Base-by-base conservation (phyloP, 2,797 vertebrate genomes). In the Lacerta bilineata region DNA sequence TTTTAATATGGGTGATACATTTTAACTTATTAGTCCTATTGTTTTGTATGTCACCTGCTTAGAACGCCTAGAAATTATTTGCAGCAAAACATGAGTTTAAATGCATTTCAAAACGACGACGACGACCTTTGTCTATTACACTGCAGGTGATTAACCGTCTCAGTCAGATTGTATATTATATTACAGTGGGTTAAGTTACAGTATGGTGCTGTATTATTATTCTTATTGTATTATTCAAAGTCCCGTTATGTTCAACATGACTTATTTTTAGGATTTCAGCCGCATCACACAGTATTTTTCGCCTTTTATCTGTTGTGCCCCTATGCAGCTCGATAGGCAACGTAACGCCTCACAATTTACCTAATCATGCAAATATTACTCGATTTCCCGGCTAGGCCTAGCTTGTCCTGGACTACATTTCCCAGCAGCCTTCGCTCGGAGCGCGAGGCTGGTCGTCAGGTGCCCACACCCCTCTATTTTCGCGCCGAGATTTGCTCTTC, bases 381-480 rank as follows among this genome's bases (percentile, higher is more conserved):
- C 11, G 4, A 36, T 4, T 39, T 2, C 15, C 13, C 23, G 15
- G 33, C 59, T 36, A 36, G 43, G n/a, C 8, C 46, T 39, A 80
- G 23, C 15, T 11, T 41, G 59, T n/a, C n/a, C 79, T 11, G 59
- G 17, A 83, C 80, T 88, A 69, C 87, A 84, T 78, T 59, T 78
- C 81, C 87, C 87, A 88, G 33, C 17, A 33, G 8, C 6, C 43
- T 11, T 41, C 64, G 68, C 9, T 4, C 64, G 29, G 15, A 61
- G 39, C n/a, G 10, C 7, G 71, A 9, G 23, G n/a, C 18, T 17
- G 33, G 4, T 25, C 13, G 18, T 77, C 46, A 46, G 8, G 23
- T 17, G 36, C 29, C 17, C 36, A 17, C 20, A 36, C 18, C 29
- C 50, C 75, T 68, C 46, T 33, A 29, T 86, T 79, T 76, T 46